Evolutionary conservation across 2,888 invertebrate genomes (phyloP), one percentile per base, ranked within the genome.

Genomic region (Yponomeuta evonymella): DNA sequence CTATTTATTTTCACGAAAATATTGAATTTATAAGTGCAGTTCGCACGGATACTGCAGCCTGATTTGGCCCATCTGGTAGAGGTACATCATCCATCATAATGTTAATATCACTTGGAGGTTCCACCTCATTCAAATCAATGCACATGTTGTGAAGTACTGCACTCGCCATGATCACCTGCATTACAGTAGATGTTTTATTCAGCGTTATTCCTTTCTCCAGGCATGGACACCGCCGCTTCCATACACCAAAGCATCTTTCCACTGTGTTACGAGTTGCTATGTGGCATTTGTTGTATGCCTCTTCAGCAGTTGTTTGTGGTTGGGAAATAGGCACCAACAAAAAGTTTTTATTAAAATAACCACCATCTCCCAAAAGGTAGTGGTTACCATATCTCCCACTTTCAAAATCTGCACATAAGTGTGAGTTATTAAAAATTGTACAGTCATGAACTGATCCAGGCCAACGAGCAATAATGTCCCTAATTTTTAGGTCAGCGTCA

Each of bases 221-320:
- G 15, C 70, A 72, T 8, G 70, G 70, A 48, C 51, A 72, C 8
- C 72, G 48, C 12, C 70, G 70, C 43, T 71, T 71, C 69, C 51
- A 63, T 6, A 72, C 63, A 11, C 71, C 72, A 72, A 72, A 72
- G 36, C 43, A 73, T 68, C 81, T 72, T 73, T 85, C 81, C 15
- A 83, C 76, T 33, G 75, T 70, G 73, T 79, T 81, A 67, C 82
- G 73, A 11, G 81, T 81, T 69, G 76, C 72, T 36, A 81, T 81
- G 58, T 79, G 79, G 6, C 43, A 79, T 74, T 67, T 77, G 75
- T 84, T 83, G 72, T 77, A 82, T 33, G 75, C 70, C 48, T 65
- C 64, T n/a, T 65, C 30, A 5, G 23, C 80, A 72, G 75, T 75
- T 43, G 9, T 43, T 43, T 43, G 43, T 3, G 43, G 43, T 43